Percentiles rank a stretch among this genome's conserved stretches.
These are phyloP conservation scores for Neoscelio sp. DNA, from an alignment of 2,888 invertebrate genomes.

Conservation along the genomic window DNA sequence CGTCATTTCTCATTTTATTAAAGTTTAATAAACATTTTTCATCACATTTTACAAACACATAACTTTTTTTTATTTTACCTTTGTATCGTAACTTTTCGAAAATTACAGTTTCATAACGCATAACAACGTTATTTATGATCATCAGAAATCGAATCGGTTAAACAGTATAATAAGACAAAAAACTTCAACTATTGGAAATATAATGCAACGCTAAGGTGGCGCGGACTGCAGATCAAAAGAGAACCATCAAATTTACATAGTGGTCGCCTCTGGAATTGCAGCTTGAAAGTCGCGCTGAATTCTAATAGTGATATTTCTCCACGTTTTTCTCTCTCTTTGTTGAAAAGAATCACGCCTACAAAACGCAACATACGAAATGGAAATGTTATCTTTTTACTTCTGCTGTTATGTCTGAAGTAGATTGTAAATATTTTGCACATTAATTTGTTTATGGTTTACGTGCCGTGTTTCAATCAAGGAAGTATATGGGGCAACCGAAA, in stretches of 20 bases:
- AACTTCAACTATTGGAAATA: conserved; percentile 34
- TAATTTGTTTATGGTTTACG: conserved; percentile 55
- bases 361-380: conserved; percentile 50
- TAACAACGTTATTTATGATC: not conserved
- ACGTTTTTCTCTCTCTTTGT: conserved; percentile 44
- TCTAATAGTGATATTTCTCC: conserved; percentile 71
- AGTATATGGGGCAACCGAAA: too few relatives aligned
- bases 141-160: not conserved
- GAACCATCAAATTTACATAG: conserved; percentile 78
- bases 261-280: conserved; percentile 74
- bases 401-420: conserved; percentile 31
- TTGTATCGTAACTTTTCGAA: not conserved
- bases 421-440: conserved; percentile 54
- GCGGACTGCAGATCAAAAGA: conserved; percentile 50
- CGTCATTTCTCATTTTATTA: conserved; percentile 11
- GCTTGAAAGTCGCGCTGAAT: conserved; percentile 74
- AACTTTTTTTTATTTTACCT: conserved; percentile 6
- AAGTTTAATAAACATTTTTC: conserved; percentile 9
- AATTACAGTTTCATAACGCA: not conserved
- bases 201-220: conserved; percentile 23
- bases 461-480: conserved; percentile 39
- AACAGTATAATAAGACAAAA: not conserved
- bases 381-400: conserved; percentile 56
- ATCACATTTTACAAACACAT: conserved; percentile 11
- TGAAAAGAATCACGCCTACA: conserved; percentile 73